Base-by-base conservation (phyloP, 2,113 vertebrate genomes). In the Nycticryphes semicollaris region DNA sequence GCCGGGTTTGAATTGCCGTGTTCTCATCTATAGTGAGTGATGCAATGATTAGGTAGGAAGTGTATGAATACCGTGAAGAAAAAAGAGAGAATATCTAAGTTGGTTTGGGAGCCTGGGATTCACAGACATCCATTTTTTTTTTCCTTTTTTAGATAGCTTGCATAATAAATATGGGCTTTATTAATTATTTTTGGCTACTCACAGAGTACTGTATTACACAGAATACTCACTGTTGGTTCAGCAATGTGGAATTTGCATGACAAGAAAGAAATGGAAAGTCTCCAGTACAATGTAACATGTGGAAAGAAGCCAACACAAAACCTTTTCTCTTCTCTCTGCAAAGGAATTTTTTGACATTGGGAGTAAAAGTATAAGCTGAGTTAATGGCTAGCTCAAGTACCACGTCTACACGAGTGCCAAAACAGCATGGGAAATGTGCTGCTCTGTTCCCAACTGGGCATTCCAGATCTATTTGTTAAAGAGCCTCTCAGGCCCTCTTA, bases 101-200 rank as follows among this genome's bases (percentile, higher is more conserved):
- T 92, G 68, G 13, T 96, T 93, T 89, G 97, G 92, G 96, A 96
- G 73, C 30, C 68, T 82, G 94, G 91, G 96, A 94, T 91, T 96
- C 90, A 63, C n/a, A 79, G 72, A 10, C 31, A 85, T 94, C 8
- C 30, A 9, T 4, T 28, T 33, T 48, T 85, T 35, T 23, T 59
- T 20, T 50, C 17, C 28, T 30, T 69, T 92, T 95, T 74, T 51
- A 80, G 78, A 68, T 57, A 64, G 14, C 66, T 93, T 80, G 30
- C 79, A 43, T 88, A 95, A 88, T 78, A 93, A 94, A 91, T 73
- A 45, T 11, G 37, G 33, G 64, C n/a, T 90, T 93, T 31, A 47
- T 89, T 84, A 96, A 88, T 53, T 63, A 21, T 70, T 80, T 95
- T 80, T 85, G 79, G 15, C 50, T 78, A 6, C 66, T 90, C 48